These are phyloP conservation scores for Clusia tigrina DNA, from an alignment of 2,888 invertebrate species.

Conservation along the genomic window DNA sequence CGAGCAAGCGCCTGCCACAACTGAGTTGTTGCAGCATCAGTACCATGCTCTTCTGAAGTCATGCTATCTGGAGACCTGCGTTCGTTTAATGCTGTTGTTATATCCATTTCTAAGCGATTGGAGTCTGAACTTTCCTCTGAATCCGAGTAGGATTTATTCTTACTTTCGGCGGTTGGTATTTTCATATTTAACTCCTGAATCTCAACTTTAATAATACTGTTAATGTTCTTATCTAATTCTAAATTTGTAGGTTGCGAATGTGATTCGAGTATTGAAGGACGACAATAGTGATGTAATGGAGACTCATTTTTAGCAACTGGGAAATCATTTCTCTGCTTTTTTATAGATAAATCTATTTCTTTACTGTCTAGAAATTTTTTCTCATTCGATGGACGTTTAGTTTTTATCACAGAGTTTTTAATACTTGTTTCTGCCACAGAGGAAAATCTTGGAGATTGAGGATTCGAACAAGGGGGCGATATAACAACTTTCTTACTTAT, in stretches of 20 bases:
- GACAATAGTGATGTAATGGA: slow-evolving; percentile 39
- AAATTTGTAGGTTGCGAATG: slow-evolving; percentile 38
- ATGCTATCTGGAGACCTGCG: slow-evolving; percentile 59
- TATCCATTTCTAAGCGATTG: slow-evolving; percentile 52
- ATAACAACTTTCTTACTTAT: slow-evolving; percentile 64
- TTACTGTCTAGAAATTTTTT: slow-evolving; percentile 46
- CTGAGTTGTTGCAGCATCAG: slow-evolving; percentile 64
- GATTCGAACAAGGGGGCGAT: slow-evolving; percentile 63
- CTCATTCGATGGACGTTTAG: slow-evolving; percentile 57
- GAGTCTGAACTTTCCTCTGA: slow-evolving; percentile 69
- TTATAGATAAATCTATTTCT: slow-evolving; percentile 53
- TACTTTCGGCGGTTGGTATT: slow-evolving; percentile 29
- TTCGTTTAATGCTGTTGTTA: slow-evolving; percentile 44
- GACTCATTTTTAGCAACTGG: slow-evolving; percentile 37
- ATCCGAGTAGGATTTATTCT: slow-evolving; percentile 61
- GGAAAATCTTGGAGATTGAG: slow-evolving; percentile 57
- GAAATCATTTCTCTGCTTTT: slow-evolving; percentile 47
- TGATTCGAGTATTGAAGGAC: slow-evolving; percentile 43
- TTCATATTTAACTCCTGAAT: slow-evolving; percentile 32
- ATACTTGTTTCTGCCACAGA: slow-evolving; percentile 59
- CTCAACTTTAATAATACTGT: slow-evolving; percentile 49
- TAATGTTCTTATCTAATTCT: slow-evolving; percentile 41
- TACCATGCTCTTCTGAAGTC: slow-evolving; percentile 61
- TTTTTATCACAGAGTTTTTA: slow-evolving; percentile 65
- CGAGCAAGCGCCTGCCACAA: slow-evolving; percentile 65